Evolutionary conservation across 2,888 invertebrate genomes (phyloP), one percentile per base, ranked within the genome.

Genomic region (Dugesia japonica): DNA sequence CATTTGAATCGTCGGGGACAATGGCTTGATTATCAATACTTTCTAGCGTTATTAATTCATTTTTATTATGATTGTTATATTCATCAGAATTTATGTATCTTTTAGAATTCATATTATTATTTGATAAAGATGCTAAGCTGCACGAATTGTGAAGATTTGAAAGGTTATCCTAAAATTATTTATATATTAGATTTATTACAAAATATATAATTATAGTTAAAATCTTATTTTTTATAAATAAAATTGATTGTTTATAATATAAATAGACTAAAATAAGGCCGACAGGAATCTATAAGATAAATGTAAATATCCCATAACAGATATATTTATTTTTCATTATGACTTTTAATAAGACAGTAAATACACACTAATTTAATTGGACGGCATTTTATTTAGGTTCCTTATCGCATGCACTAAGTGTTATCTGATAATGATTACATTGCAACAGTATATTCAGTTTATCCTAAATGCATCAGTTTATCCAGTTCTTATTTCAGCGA

Each of bases 401-500:
- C 56, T 56, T 56, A 56, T 56, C 56, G 56, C 56, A 23, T 56
- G 56, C 56, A 56, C 56, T 56, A 56, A 56, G 56, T 56, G 56
- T 56, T 56, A 56, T 56, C 56, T 13, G 56, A 56, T 56, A 13
- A n/a, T 56, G 56, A 56, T 56, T 20, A 56, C 23, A 56, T n/a
- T 56, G 56, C 56, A 4, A n/a, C 23, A 4, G 56, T 56, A 56
- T 56, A 56, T 56, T 56, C 56, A 4, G 56, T 23, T 13, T 56
- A 56, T 56, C n/a, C 17, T 56, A 56, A 13, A 56, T 56, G 56
- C 56, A 4, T 56, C 56, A 56, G 23, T 56, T 56, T 56, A 56
- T n/a, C 56, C 56, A 56, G 56, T 56, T 56, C 56, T 56, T 56
- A 56, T 56, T 56, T 56, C 56, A 56, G 56, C 56, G 56, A 56